phyloP scores from a whole-genome alignment of 2,113 vertebrate species.

The Hemichromis elongatus region DNA sequence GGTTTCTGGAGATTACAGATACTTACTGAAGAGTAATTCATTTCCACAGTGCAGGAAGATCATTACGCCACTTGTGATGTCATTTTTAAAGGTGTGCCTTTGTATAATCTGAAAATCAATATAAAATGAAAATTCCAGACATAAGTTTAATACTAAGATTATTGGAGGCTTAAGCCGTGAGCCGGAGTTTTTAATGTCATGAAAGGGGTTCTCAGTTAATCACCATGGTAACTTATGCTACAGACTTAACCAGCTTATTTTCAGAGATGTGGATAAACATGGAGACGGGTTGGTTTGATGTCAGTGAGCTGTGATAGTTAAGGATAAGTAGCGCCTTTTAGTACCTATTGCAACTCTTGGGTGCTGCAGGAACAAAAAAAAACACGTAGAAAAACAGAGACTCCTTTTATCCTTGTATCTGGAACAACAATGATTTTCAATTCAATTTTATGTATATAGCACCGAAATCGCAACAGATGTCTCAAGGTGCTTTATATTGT shows the following conservation, averaged over 20 bases:
- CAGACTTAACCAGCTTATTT: not conserved
- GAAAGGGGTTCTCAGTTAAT: not conserved
- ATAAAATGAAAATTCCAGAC: not conserved
- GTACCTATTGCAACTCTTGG: not conserved
- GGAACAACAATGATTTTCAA: not conserved
- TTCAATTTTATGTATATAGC: accelerated
- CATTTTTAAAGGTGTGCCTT: not conserved
- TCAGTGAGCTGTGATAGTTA: not conserved
- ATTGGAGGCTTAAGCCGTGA: not conserved
- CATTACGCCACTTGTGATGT: not conserved
- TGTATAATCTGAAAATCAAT: not conserved
- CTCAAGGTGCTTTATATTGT: too few species aligned
- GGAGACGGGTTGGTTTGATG: not conserved
- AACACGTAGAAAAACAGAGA: not conserved
- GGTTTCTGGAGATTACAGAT: not conserved
- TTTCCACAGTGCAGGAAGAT: not conserved
- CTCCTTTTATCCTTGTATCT: not conserved
- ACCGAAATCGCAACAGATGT: not conserved
- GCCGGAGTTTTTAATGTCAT: not conserved
- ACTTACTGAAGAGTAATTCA: not conserved
- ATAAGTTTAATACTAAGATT: not conserved
- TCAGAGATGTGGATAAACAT: not conserved
- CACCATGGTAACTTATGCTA: not conserved
- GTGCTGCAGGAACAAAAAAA: not conserved
- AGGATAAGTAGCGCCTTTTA: not conserved